A percentile compares a stretch with the other conserved stretches of the same genome.
Evolutionary conservation across 2,113 vertebrate genomes (phyloP).

Genomic region (Cathartes aura): DNA sequence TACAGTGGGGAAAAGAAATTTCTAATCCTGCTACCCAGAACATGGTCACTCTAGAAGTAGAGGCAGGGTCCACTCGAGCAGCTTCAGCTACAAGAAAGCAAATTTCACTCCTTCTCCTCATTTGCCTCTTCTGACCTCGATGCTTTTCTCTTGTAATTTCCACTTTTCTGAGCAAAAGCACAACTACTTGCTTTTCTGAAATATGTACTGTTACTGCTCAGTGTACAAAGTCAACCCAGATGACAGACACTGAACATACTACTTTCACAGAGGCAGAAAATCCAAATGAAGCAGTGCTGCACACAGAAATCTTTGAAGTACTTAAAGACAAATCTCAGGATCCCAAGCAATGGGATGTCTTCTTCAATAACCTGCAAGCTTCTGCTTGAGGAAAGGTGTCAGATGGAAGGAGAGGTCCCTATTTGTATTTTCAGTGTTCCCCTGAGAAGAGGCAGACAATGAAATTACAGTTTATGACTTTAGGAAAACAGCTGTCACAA

Average conservation of each 20-base stretch:
- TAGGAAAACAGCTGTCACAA: neutral
- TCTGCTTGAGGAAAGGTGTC: neutral
- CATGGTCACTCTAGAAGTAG: neutral
- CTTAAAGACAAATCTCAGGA: neutral
- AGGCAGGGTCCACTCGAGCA: neutral
- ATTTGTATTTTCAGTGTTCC: neutral
- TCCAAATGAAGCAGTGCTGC: neutral
- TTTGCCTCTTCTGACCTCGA: neutral
- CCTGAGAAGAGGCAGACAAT: neutral
- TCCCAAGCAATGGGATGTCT: neutral
- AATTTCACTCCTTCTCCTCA: neutral
- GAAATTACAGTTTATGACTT: neutral
- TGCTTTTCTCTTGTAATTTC: neutral
- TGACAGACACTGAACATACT: neutral
- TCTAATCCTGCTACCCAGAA: neutral
- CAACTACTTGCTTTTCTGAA: neutral
- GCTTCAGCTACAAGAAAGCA: neutral
- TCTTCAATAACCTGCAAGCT: neutral
- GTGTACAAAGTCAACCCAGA: neutral
- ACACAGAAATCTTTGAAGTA: neutral
- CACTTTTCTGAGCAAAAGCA: neutral
- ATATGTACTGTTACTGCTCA: neutral
- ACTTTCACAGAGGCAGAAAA: constrained; percentile 1
- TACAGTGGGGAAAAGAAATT: neutral
- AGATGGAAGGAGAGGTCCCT: neutral